Evolutionary conservation across 2,113 vertebrate genomes (phyloP).

Genomic region (Jaculus jaculus): DNA sequence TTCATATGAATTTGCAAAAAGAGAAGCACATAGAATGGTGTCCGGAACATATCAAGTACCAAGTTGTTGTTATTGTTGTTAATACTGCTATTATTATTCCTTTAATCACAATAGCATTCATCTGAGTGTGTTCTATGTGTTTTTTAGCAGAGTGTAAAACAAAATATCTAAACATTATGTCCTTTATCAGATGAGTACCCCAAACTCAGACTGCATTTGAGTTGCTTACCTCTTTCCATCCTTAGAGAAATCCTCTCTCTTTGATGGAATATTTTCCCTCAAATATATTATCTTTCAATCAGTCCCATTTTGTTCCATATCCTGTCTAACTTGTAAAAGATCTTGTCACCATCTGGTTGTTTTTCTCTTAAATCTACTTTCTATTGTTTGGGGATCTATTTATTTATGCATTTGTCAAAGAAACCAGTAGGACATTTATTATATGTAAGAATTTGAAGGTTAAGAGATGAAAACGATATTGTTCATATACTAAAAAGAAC

Average conservation of each 20-base stretch:
- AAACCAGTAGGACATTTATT: neutral
- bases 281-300: neutral
- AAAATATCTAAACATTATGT: neutral
- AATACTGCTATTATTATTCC: neutral
- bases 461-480: neutral
- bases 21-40: neutral
- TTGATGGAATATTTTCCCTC: neutral
- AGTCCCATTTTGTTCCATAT: neutral
- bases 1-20: neutral
- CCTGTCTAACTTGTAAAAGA: neutral
- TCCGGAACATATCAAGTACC: neutral
- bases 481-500: neutral
- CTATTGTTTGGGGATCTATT: neutral
- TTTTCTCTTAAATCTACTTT: constrained; percentile 14
- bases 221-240: neutral
- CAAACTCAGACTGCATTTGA: neutral
- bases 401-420: constrained; percentile 28
- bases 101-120: neutral
- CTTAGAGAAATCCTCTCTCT: neutral
- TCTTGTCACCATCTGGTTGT: neutral
- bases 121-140: neutral
- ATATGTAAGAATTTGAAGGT: neutral
- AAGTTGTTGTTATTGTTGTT: neutral
- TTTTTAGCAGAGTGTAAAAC: constrained; percentile 6
- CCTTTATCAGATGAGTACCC: neutral